Conservation (phyloP, 2,113 vertebrate genomes). For the Lampris megalopsis region DNA sequence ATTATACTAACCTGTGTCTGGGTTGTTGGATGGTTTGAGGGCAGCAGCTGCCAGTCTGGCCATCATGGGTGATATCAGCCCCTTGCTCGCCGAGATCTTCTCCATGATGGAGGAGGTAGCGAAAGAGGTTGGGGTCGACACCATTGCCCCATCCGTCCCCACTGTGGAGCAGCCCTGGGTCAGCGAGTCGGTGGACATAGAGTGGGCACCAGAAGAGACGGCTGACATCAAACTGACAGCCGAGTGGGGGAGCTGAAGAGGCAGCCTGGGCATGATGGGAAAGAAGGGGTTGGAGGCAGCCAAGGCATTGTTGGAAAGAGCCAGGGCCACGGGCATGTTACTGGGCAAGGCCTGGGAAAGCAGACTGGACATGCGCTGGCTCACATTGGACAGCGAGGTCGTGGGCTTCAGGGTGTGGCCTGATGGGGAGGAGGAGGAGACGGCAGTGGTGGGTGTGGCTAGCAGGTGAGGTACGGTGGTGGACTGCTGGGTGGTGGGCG, state of each 20-base stretch:
- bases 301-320: conserved; percentile 88
- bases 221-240: conserved; percentile 85
- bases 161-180: conserved; percentile 83
- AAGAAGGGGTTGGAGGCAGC: conserved; percentile 87
- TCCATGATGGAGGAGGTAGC: conserved; percentile 94
- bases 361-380: conserved; percentile 89
- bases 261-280: conserved; percentile 89
- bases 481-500: conserved; percentile 96
- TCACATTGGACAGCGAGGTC: conserved; percentile 78
- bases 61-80: conserved; percentile 99
- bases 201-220: conserved; percentile 80
- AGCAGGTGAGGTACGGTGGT: conserved; percentile 85
- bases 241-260: conserved; percentile 85
- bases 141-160: conserved; percentile 75
- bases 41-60: conserved; percentile 96
- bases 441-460: conserved; percentile 79
- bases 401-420: conserved; percentile 84
- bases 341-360: conserved; percentile 92
- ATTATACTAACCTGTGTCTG: conserved; percentile 88
- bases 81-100: conserved; percentile 97
- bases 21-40: conserved; percentile 89
- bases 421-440: conserved; percentile 82
- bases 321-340: conserved; percentile 91
- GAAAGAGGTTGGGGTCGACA: conserved; percentile 84
- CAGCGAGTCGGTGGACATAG: conserved; percentile 84